A percentile compares a stretch with the other conserved stretches of the same genome.
Evolutionary conservation across 2,888 invertebrate genomes (phyloP).

Genomic region (Brachyptera putata): DNA sequence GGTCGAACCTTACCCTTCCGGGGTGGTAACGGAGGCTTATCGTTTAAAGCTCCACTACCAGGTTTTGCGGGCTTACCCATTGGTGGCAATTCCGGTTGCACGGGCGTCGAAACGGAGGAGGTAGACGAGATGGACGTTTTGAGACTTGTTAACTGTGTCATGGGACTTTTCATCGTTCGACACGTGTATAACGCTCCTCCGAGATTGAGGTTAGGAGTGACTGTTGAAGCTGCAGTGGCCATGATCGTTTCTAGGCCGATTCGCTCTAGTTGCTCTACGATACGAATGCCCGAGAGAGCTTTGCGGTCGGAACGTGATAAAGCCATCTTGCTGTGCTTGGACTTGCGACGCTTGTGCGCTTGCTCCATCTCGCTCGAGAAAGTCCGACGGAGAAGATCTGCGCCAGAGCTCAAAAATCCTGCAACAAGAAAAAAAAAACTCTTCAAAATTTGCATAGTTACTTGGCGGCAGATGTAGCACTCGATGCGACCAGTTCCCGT

Average conservation of each 20-base stretch:
- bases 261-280: slow-evolving; percentile 63
- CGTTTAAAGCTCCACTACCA: slow-evolving; percentile 55
- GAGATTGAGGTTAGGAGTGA: slow-evolving; percentile 58
- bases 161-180: slow-evolving; percentile 66
- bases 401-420: slow-evolving; percentile 59
- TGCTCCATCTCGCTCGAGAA: slow-evolving; percentile 48
- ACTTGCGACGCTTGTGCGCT: slow-evolving; percentile 34
- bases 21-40: slow-evolving; percentile 49
- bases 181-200: slow-evolving; percentile 58
- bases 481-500: too few species aligned
- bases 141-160: slow-evolving; percentile 73
- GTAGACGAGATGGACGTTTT: slow-evolving; percentile 48
- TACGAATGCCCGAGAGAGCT: slow-evolving; percentile 50
- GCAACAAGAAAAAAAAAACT: too few species aligned
- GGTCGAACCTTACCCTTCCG: slow-evolving; percentile 37
- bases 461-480: too few species aligned
- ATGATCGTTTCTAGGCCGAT: slow-evolving; percentile 65
- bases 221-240: slow-evolving; percentile 53
- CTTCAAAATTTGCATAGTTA: too few species aligned
- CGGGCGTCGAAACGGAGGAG: slow-evolving; percentile 34
- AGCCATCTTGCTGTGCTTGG: slow-evolving; percentile 39
- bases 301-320: slow-evolving; percentile 43
- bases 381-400: slow-evolving; percentile 60
- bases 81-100: slow-evolving; percentile 37
- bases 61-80: slow-evolving; percentile 37